Conservation (phyloP, 2,888 invertebrate genomes). For the Teinopalpus imperialis region DNA sequence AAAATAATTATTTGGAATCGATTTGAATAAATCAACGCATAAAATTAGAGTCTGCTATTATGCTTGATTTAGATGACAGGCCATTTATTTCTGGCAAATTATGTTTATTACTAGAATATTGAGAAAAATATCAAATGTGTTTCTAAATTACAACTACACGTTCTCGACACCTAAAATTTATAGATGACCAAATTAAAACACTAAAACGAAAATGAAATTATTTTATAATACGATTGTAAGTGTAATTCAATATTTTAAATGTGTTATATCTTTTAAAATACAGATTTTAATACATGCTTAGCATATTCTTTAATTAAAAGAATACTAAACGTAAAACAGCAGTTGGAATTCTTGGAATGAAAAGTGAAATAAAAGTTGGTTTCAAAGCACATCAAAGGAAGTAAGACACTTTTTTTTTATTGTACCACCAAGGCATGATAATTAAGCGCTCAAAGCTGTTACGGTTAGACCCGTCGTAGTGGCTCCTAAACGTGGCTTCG, state of each 20-base stretch:
- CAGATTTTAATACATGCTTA: background rate
- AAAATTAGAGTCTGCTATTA: constrained; percentile 71
- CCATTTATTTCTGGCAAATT: constrained; percentile 64
- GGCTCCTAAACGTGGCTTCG: constrained; percentile 48
- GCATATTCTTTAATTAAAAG: background rate
- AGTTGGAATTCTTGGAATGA: constrained; percentile 28
- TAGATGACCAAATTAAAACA: constrained; percentile 15
- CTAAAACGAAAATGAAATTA: constrained; percentile 3
- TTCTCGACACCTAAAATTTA: constrained; percentile 22
- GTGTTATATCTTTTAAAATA: background rate
- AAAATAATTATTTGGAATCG: constrained; percentile 72
- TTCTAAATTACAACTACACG: constrained; percentile 27
- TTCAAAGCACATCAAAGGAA: constrained; percentile 47
- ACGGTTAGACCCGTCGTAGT: constrained; percentile 48
- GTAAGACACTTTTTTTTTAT: constrained; percentile 52
- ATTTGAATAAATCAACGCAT: constrained; percentile 77
- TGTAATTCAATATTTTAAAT: background rate
- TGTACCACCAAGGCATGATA: constrained; percentile 57
- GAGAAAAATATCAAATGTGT: constrained; percentile 31
- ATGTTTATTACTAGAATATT: constrained; percentile 44
- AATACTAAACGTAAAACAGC: background rate
- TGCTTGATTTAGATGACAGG: constrained; percentile 72
- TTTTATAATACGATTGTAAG: background rate
- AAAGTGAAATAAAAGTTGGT: constrained; percentile 40
- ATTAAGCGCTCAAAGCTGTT: constrained; percentile 59